These are phyloP conservation scores for Chlamydotis undulata DNA, from an alignment of 2,113 vertebrate genomes.

Conservation along the genomic window DNA sequence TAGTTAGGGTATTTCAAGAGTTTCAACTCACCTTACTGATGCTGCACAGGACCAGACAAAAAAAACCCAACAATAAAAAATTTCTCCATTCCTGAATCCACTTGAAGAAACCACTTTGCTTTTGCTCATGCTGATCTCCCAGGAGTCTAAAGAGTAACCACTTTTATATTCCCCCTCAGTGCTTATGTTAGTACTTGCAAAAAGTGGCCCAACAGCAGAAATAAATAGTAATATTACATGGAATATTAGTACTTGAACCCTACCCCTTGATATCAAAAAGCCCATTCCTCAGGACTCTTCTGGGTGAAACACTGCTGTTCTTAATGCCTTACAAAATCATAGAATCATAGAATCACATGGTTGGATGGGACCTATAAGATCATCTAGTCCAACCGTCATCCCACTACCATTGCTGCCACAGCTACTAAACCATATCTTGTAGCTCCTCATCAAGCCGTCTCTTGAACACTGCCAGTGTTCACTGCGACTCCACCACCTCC, in stretches of 20 bases:
- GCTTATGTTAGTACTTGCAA: not conserved
- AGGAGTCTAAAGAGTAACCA: not conserved
- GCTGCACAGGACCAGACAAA: not conserved
- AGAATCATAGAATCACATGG: too few relatives aligned
- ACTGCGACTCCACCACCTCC: too few relatives aligned
- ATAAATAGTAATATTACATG: not conserved
- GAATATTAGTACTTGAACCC: not conserved
- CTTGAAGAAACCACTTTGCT: not conserved
- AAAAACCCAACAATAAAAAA: not conserved
- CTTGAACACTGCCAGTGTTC: too few relatives aligned
- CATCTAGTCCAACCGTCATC: too few relatives aligned
- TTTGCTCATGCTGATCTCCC: not conserved
- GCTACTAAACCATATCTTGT: too few relatives aligned
- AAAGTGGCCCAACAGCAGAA: slow-evolving; percentile 32
- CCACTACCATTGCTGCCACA: too few relatives aligned
- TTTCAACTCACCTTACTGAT: not conserved
- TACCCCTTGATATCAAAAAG: not conserved
- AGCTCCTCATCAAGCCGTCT: too few relatives aligned
- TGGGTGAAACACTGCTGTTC: not conserved
- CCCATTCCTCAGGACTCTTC: not conserved
- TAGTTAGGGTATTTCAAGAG: not conserved
- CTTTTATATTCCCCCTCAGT: not conserved
- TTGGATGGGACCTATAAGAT: too few relatives aligned
- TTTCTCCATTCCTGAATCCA: not conserved
- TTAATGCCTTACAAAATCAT: slow-evolving; percentile 7